Base-by-base conservation (phyloP, 1,140 invertebrate genomes). In the Caerostris darwini region DNA sequence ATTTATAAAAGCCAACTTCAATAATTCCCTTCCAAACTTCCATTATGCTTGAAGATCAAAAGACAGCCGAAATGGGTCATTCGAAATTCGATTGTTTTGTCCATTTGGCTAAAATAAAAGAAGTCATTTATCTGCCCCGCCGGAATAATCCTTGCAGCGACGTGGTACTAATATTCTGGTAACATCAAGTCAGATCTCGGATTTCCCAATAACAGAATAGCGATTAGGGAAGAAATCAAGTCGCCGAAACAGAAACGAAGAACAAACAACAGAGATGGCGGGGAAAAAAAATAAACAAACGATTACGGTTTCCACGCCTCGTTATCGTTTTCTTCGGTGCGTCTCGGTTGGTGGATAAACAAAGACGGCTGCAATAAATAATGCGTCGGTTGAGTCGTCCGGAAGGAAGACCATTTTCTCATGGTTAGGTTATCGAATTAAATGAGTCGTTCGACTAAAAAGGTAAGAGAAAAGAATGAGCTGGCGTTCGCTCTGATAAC, bases 321-420 rank as follows among this genome's bases (percentile, higher is more conserved):
- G 86, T 88, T 88, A 88, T 88, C 86, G 86, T 88, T 88, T 88
- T 64, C 82, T 83, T 83, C 56, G 54, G 82, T 56, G 82, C n/a
- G 53, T 58, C 71, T 77, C 83, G 83, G 7, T 64, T 12, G 53
- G 59, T 53, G 86, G 86, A 88, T 88, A 88, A 88, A 88, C 86
- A 88, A 88, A 88, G 86, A 57, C 86, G 64, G 58, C 58, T 64
- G 86, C 86, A 88, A 88, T 88, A 88, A 88, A 88, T 88, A 88
- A 88, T 88, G 58, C 86, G 56, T 64, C 61, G 71, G 71, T 77
- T 77, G 71, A 77, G 71, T 77, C 71, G 8, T 77, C 71, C 69
- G 69, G 69, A 77, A 77, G 69, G 69, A 77, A 77, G 69, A 77
- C 50, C 69, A 53, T 77, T 77, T 77, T 83, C 56, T 58, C 53